Evolutionary conservation across 1,140 invertebrate genomes (phyloP).

Genomic region (Hyles euphorbiae): DNA sequence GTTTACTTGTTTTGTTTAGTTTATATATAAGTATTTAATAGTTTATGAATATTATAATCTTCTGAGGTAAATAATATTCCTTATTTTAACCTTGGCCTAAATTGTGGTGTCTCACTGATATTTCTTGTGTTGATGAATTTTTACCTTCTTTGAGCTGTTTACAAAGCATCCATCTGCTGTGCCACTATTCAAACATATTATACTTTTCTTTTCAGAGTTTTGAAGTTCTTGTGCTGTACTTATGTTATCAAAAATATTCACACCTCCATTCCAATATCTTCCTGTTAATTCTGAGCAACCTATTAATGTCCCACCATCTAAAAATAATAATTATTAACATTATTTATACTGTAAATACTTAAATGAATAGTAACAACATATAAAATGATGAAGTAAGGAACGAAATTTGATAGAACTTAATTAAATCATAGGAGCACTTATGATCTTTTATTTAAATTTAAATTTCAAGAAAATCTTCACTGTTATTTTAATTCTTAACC

Average conservation of each 20-base stretch:
- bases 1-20: no score
- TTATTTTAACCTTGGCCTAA: background rate
- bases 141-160: constrained; percentile 48
- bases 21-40: no score
- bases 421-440: no score
- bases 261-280: constrained; percentile 64
- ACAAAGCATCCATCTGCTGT: constrained; percentile 64
- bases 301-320: constrained; percentile 60
- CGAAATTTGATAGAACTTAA: no score
- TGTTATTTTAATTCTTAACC: no score
- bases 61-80: background rate
- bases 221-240: constrained; percentile 25
- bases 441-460: no score
- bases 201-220: constrained; percentile 28
- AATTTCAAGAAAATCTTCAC: no score
- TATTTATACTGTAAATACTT: background rate
- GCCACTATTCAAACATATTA: constrained; percentile 47
- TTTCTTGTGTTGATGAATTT: background rate
- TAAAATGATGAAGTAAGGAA: no score
- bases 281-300: constrained; percentile 66
- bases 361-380: no score
- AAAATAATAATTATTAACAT: constrained; percentile 16
- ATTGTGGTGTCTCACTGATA: background rate
- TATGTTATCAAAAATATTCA: constrained; percentile 37
- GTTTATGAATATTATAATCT: no score